Conservation (phyloP, 1,140 invertebrate species). For the Chymomyza costata region DNA sequence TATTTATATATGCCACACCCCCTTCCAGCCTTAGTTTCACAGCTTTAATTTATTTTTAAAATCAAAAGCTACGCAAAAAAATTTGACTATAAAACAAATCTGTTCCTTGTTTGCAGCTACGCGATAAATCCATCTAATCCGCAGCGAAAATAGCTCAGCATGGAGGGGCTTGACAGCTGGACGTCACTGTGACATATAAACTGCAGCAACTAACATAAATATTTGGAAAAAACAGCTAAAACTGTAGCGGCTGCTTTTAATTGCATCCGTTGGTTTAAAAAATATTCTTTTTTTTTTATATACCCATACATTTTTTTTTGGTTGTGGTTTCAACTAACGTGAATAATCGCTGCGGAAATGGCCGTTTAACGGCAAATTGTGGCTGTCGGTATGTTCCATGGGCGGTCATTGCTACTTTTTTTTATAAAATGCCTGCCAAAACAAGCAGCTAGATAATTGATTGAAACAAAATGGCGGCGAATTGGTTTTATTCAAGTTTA, state of each 20-base stretch:
- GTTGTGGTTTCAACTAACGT: conserved; percentile 7
- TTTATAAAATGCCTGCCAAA: conserved; percentile 5
- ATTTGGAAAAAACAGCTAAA: conserved; percentile 42
- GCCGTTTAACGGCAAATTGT: conserved; percentile 60
- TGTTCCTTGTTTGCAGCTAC: conserved; percentile 45
- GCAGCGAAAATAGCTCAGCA: conserved; percentile 14
- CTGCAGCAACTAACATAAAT: conserved; percentile 57
- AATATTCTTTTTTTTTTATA: conserved; percentile 11
- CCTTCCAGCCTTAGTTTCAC: no score
- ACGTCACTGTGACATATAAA: conserved; percentile 62
- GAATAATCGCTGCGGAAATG: conserved; percentile 64
- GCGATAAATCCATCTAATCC: conserved; percentile 66
- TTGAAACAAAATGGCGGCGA: conserved; percentile 46
- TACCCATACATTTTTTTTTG: no score
- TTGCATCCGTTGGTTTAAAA: conserved; percentile 30
- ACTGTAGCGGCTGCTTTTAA: conserved; percentile 49
- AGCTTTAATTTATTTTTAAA: no score
- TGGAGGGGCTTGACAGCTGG: conserved; percentile 36
- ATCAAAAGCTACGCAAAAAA: no score
- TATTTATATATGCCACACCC: no score
- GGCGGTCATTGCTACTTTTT: no score
- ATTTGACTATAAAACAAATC: no score
- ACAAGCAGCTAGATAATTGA: conserved; percentile 45
- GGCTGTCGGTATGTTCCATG: conserved; percentile 21
- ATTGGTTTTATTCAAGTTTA: conserved; percentile 7